phyloP scores from a whole-genome alignment of 2,797 vertebrate genomes.

The Acrossocheilus fasciatus region DNA sequence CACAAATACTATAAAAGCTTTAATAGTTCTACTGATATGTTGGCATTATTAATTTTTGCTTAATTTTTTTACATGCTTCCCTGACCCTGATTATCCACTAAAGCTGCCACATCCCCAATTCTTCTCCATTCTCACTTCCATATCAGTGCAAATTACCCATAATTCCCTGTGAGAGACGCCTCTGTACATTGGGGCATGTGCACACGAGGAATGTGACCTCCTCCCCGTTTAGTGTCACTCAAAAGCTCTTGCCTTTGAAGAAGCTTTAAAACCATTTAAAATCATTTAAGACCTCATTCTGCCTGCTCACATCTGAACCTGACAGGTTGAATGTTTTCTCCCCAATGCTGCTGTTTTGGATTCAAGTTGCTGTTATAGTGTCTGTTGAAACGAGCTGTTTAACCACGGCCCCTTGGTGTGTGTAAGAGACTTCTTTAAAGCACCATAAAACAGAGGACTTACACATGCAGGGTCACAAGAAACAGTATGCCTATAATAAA shows the following conservation, averaged over 20 bases:
- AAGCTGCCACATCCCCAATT: slow-evolving; percentile 52
- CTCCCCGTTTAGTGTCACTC: slow-evolving; percentile 61
- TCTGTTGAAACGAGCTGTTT: slow-evolving; percentile 21
- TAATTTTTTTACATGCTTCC: slow-evolving; percentile 24
- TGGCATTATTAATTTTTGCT: not conserved
- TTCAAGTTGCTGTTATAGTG: not conserved
- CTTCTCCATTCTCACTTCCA: not conserved
- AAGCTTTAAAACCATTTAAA: slow-evolving; percentile 51
- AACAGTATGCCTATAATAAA: slow-evolving; percentile 19
- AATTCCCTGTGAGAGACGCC: slow-evolving; percentile 58
- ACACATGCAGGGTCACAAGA: slow-evolving; percentile 2
- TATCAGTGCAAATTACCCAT: slow-evolving; percentile 58
- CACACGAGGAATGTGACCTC: slow-evolving; percentile 76
- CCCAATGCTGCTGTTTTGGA: slow-evolving; percentile 9
- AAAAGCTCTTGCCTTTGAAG: slow-evolving; percentile 52
- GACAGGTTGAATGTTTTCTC: slow-evolving; percentile 35
- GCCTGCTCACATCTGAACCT: slow-evolving; percentile 36
- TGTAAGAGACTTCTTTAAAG: not conserved
- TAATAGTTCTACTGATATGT: not conserved
- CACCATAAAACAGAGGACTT: slow-evolving; percentile 7
- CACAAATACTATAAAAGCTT: slow-evolving; percentile 38
- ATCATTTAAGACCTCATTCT: slow-evolving; percentile 50
- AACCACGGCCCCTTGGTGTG: not conserved
- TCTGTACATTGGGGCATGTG: slow-evolving; percentile 71
- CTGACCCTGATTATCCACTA: slow-evolving; percentile 24